These are phyloP conservation scores for Lathronympha strigana DNA, from an alignment of 2,888 invertebrate genomes.

Conservation along the genomic window DNA sequence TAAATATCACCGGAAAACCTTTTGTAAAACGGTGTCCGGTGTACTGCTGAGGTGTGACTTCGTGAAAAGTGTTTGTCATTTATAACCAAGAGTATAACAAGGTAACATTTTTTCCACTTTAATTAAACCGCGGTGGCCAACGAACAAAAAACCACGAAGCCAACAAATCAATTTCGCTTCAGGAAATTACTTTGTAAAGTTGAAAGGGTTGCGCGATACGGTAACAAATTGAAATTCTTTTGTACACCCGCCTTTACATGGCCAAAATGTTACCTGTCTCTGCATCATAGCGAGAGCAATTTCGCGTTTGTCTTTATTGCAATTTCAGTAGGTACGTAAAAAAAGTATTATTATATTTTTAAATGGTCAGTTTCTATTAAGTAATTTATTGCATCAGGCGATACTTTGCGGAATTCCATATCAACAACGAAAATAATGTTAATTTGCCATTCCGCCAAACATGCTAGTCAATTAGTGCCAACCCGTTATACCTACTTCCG, in stretches of 20 bases:
- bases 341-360: no score
- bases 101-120: conserved; percentile 59
- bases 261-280: conserved; percentile 75
- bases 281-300: conserved; percentile 65
- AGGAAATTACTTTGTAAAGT: conserved; percentile 81
- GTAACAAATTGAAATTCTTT: conserved; percentile 83
- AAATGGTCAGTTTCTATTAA: no score
- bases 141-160: conserved; percentile 75
- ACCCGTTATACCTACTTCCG: no score
- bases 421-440: no score
- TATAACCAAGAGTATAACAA: conserved; percentile 40
- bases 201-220: conserved; percentile 78
- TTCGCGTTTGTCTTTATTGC: conserved; percentile 62
- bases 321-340: no score
- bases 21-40: conserved; percentile 24
- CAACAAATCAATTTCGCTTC: conserved; percentile 81
- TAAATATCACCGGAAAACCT: conserved; percentile 4
- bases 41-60: conserved; percentile 33
- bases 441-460: no score
- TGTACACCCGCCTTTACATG: conserved; percentile 75
- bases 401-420: no score
- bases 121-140: conserved; percentile 73
- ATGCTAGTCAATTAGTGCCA: no score
- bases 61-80: conserved; percentile 40
- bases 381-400: no score